Percentiles rank a stretch among this genome's conserved stretches.
These are phyloP conservation scores for Hypolimnas misippus DNA, from an alignment of 2,888 invertebrate species.

Conservation along the genomic window DNA sequence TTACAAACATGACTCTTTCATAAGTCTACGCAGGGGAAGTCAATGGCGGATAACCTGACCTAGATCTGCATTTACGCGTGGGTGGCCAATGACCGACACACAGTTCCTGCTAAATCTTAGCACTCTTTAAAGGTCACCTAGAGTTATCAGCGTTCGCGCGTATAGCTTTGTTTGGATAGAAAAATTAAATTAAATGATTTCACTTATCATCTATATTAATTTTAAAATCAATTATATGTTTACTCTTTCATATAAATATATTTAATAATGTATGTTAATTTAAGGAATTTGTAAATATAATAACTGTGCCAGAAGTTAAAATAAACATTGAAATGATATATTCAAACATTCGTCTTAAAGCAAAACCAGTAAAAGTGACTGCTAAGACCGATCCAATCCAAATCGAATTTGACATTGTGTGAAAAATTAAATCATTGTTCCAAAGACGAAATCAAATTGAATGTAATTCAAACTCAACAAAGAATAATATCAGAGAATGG, in stretches of 20 bases:
- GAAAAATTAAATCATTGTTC: no score
- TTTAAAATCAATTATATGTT: no score
- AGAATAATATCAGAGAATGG: background rate
- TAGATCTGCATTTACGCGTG: constrained; percentile 20
- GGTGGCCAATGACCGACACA: constrained; percentile 25
- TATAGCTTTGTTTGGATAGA: background rate
- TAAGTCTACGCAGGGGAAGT: constrained; percentile 8
- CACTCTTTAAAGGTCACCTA: constrained; percentile 14
- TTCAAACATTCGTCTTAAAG: no score
- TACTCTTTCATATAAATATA: no score
- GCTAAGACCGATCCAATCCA: no score
- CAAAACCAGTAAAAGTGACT: no score
- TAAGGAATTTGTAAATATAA: no score
- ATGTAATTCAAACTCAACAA: background rate
- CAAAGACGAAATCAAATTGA: background rate
- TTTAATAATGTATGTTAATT: no score
- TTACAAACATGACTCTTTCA: background rate
- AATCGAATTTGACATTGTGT: no score
- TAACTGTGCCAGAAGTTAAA: no score
- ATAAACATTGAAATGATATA: no score
- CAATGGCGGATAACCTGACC: constrained; percentile 27
- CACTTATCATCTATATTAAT: no score
- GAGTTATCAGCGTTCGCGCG: background rate
- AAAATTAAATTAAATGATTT: background rate
- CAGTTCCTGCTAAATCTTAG: constrained; percentile 21